Base-by-base conservation (phyloP, 2,113 vertebrate genomes). In the Ophiodon elongatus region DNA sequence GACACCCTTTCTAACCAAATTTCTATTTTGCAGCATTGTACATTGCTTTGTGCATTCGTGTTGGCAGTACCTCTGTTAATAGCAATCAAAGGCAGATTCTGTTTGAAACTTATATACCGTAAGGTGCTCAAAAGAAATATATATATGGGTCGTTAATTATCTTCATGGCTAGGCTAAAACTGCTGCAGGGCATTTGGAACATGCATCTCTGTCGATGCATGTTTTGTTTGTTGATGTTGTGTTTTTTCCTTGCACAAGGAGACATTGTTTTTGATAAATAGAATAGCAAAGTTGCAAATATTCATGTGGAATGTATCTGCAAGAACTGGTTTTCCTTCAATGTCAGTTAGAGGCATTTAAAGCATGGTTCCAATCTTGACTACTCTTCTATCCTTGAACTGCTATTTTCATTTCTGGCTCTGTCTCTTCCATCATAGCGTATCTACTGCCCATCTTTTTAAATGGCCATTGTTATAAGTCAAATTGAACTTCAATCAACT, bases 51-150 rank as follows among this genome's bases (percentile, higher is more conserved):
- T 39, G 14, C 52, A 9, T 37, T 62, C 13, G 11, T 19, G 50
- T 60, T 81, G 68, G 68, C 76, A 69, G 50, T 29, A 68, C 67
- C 72, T 83, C 76, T 71, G 71, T 76, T 68, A 45, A 63, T 29
- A 45, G 33, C 52, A 25, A 77, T 80, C 65, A 56, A 57, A 74
- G 50, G 47, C 79, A 73, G 76, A 63, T 37, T 67, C 35, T 1
- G 56, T 14, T 25, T 65, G 23, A 80, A 73, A 5, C n/a, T 63
- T 27, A 29, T 35, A 15, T 63, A n/a, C n/a, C n/a, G n/a, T n/a
- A 65, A 69, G 25, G 37, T 82, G 57, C 50, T 52, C 43, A 41
- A 21, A 64, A 23, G 19, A 9, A 14, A 43, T 43, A 43, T 17
- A 47, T 27, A 0, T 29, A 37, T 66, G 8, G 45, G n/a, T 43